phyloP scores from a whole-genome alignment of 2,113 vertebrate species.

The Megaceryle maxima region DNA sequence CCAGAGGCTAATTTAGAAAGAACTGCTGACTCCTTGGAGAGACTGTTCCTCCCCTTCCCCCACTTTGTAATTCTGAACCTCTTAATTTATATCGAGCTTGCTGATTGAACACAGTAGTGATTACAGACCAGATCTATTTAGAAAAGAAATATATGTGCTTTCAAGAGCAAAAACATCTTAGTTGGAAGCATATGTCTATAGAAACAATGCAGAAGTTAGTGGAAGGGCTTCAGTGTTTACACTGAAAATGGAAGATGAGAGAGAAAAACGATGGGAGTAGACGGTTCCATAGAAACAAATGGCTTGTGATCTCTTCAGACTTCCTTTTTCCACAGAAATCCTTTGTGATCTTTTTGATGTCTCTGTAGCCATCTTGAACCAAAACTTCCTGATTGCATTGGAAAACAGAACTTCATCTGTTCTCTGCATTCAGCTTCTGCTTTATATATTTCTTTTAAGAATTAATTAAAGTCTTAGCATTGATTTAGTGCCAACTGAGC shows the following conservation, averaged over 20 bases:
- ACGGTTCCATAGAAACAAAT: background rate
- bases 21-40: background rate
- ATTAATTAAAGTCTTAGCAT: background rate
- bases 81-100: background rate
- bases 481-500: background rate
- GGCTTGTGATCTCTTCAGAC: background rate
- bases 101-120: background rate
- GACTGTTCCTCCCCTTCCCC: background rate
- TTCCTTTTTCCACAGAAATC: background rate
- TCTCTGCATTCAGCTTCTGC: background rate
- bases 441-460: background rate
- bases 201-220: background rate
- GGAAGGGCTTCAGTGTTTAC: background rate
- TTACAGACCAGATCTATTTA: background rate
- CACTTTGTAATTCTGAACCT: background rate
- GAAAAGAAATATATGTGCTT: background rate
- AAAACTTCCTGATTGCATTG: background rate
- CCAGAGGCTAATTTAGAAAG: rapidly evolving
- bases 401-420: background rate
- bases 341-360: background rate
- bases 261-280: background rate
- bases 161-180: background rate
- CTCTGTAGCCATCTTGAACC: background rate
- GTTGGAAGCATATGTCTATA: background rate
- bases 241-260: background rate